Base-by-base conservation (phyloP, 2,113 vertebrate species). In the Hassar affinis region DNA sequence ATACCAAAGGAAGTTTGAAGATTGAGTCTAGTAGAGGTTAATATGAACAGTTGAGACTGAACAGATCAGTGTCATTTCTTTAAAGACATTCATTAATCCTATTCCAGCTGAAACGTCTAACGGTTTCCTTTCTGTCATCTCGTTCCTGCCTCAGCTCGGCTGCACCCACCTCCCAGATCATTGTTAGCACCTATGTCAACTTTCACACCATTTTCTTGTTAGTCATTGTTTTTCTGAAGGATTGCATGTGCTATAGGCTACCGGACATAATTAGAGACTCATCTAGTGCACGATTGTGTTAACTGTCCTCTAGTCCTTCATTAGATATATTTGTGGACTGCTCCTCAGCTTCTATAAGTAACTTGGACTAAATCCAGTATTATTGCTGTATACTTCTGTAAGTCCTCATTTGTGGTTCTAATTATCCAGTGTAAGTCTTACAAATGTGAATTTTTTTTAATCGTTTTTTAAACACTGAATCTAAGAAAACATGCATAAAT, bases 261-360 rank as follows among this genome's bases (percentile, higher is more conserved):
- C 42, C 47, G 22, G 42, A 47, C 45, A 47, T 30, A 51, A 51
- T 30, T 27, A 51, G 14, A 30, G 12, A 17, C 45, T 74, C 9
- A 33, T 75, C 27, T 75, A 33, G 0, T 30, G 8, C 72, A 52
- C 17, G 20, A 18, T 75, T 51, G 22, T n/a, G 11, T 27, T 72
- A 72, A 14, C 49, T 47, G 45, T 72, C 25, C 4, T 72, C 1
- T 72, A 15, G 11, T 27, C 15, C 0, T 49, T 72, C 42, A 72
- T 72, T 72, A 72, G 68, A 45, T 49, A 72, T 27, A 45, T 72
- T 49, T 72, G 68, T 49, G 25, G 42, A 72, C 45, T 49, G 12
- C 45, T 17, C 17, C 14, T 33, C 2, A 64, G 33, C 61, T 33
- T 14, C 11, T 33, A 33, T 33, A 64, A 33, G 14, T 64, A 30